Conservation (phyloP, 2,113 vertebrate species). For the Neotragus moschatus region DNA sequence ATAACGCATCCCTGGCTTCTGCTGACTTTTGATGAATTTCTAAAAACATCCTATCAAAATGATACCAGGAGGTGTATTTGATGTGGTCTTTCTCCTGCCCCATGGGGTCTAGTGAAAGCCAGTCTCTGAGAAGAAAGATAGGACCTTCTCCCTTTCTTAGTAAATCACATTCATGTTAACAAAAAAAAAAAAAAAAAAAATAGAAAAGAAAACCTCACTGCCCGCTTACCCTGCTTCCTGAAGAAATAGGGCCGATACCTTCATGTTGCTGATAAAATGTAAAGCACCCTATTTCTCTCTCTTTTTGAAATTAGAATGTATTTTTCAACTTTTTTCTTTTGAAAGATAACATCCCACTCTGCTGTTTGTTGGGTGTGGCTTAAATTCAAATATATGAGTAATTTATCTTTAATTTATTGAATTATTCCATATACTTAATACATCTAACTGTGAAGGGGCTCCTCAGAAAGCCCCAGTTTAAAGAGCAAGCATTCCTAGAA, state of each 20-base stretch:
- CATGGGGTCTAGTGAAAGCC: background rate
- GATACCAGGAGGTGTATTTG: background rate
- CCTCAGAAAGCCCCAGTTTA: background rate
- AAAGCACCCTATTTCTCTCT: background rate
- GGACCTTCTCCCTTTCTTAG: background rate
- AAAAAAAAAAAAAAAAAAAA: background rate
- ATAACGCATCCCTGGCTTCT: background rate
- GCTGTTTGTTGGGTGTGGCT: background rate
- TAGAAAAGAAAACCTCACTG: no score
- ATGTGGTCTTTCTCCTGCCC: background rate
- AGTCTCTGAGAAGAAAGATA: background rate
- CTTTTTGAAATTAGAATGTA: background rate
- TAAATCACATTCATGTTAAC: background rate
- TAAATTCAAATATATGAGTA: background rate
- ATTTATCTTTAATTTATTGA: background rate
- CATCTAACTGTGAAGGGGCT: background rate
- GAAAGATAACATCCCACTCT: background rate
- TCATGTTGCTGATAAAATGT: background rate
- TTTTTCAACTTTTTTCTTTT: background rate
- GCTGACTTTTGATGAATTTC: background rate
- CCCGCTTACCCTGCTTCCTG: fast-evolving
- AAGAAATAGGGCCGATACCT: background rate
- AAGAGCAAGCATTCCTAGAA: background rate
- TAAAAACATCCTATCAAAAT: background rate
- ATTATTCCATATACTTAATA: background rate